A percentile compares a stretch with the other conserved stretches of the same genome.
phyloP scores from a whole-genome alignment of 2,888 invertebrate genomes.

The Alcis repandata region DNA sequence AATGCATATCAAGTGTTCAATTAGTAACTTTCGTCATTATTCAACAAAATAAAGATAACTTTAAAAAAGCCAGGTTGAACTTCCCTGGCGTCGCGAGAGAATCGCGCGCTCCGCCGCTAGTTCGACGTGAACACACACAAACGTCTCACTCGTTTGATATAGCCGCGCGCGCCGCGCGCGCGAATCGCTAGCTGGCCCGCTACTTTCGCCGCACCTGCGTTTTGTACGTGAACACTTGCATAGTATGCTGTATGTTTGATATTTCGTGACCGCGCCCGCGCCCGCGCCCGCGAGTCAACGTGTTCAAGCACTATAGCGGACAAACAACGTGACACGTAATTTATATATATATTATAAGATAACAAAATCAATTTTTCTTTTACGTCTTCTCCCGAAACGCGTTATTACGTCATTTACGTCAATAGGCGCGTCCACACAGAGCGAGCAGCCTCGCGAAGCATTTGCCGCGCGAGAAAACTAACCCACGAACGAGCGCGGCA shows the following conservation, averaged over 20 bases:
- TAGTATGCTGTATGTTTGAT: constrained; percentile 45
- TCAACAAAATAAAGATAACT: constrained; percentile 8
- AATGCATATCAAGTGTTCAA: too few relatives aligned
- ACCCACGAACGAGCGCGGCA: too few relatives aligned
- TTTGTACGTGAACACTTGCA: constrained; percentile 49
- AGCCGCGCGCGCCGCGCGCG: constrained; percentile 36
- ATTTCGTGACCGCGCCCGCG: constrained; percentile 47
- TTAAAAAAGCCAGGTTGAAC: constrained; percentile 48
- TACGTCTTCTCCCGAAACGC: too few relatives aligned
- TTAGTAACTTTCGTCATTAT: too few relatives aligned
- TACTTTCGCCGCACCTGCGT: constrained; percentile 48
- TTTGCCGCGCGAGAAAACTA: too few relatives aligned
- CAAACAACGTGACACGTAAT: too few relatives aligned
- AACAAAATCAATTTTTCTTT: too few relatives aligned
- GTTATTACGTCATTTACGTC: too few relatives aligned
- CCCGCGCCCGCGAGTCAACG: constrained; percentile 43
- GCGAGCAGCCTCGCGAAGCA: too few relatives aligned
- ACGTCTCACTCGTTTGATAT: constrained; percentile 45
- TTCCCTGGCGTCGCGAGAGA: constrained; percentile 43
- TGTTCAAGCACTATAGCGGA: constrained; percentile 33
- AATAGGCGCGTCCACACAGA: too few relatives aligned
- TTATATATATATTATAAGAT: too few relatives aligned
- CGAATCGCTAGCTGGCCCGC: constrained; percentile 45
- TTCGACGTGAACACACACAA: constrained; percentile 48
- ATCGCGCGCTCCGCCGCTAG: constrained; percentile 46